Evolutionary conservation across 2,797 vertebrate species (phyloP).

Genomic region (Sparus aurata): DNA sequence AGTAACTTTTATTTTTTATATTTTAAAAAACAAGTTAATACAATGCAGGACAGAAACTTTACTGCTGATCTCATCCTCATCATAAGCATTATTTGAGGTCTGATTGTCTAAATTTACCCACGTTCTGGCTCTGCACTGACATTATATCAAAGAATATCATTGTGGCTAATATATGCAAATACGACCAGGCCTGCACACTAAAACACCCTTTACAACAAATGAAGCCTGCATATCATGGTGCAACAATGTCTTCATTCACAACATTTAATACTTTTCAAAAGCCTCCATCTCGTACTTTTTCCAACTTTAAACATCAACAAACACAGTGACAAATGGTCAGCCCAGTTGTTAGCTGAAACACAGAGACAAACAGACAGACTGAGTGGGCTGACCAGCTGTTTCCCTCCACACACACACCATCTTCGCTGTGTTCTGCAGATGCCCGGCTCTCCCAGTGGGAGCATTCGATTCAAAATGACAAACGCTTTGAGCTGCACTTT

Average conservation of each 20-base stretch:
- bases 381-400: conserved; percentile 66
- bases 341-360: conserved; percentile 20
- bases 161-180: neutral
- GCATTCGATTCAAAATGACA: conserved; percentile 69
- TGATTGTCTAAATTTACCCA: neutral
- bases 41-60: neutral
- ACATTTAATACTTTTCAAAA: neutral
- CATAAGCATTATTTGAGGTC: neutral
- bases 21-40: neutral
- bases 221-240: neutral
- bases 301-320: neutral
- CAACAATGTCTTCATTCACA: neutral
- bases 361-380: conserved; percentile 20
- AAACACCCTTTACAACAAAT: neutral
- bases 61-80: neutral
- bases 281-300: neutral
- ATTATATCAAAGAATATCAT: neutral
- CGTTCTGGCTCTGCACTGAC: neutral
- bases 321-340: conserved; percentile 6
- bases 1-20: too few relatives aligned
- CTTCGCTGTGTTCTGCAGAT: conserved; percentile 31
- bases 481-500: conserved; percentile 67
- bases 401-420: conserved; percentile 24
- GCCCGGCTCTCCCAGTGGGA: conserved; percentile 50
- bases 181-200: neutral